Percentiles rank a stretch among this genome's conserved stretches.
These are phyloP conservation scores for Wasmannia auropunctata DNA, from an alignment of 1,140 invertebrate genomes.

Conservation along the genomic window DNA sequence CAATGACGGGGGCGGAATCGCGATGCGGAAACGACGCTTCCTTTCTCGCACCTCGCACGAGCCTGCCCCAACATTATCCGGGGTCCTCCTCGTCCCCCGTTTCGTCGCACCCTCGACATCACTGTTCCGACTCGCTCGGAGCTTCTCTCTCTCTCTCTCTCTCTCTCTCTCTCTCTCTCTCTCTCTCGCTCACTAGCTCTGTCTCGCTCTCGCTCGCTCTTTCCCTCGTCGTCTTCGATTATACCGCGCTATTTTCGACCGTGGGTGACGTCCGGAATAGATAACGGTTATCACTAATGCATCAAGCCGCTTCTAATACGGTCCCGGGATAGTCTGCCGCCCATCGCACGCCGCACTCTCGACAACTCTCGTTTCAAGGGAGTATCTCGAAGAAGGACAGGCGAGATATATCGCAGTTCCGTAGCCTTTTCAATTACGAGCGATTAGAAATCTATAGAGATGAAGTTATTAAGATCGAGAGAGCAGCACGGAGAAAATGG, in stretches of 20 bases:
- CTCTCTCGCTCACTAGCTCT: too few species aligned
- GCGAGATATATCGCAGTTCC: neutral
- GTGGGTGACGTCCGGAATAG: slow-evolving; percentile 48
- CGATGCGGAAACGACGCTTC: slow-evolving; percentile 59
- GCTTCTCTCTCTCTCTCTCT: neutral
- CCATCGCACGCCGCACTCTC: neutral
- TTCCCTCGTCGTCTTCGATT: slow-evolving; percentile 46
- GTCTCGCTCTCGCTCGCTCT: neutral
- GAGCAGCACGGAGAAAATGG: neutral
- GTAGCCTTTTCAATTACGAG: neutral
- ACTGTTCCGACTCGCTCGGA: neutral
- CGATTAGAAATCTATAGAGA: neutral
- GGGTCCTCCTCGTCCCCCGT: neutral
- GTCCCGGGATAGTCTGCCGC: slow-evolving; percentile 14
- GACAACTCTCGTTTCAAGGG: neutral
- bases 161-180: neutral
- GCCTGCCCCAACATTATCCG: slow-evolving; percentile 14
- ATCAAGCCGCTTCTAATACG: slow-evolving; percentile 37
- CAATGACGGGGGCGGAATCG: slow-evolving; percentile 55
- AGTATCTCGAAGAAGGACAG: neutral
- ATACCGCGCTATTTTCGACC: slow-evolving; percentile 38
- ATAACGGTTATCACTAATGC: slow-evolving; percentile 54
- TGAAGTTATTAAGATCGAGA: neutral
- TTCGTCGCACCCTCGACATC: neutral
- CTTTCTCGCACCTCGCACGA: slow-evolving; percentile 57